Conservation (phyloP, 2,888 invertebrate genomes). For the Mesoligia furuncula region DNA sequence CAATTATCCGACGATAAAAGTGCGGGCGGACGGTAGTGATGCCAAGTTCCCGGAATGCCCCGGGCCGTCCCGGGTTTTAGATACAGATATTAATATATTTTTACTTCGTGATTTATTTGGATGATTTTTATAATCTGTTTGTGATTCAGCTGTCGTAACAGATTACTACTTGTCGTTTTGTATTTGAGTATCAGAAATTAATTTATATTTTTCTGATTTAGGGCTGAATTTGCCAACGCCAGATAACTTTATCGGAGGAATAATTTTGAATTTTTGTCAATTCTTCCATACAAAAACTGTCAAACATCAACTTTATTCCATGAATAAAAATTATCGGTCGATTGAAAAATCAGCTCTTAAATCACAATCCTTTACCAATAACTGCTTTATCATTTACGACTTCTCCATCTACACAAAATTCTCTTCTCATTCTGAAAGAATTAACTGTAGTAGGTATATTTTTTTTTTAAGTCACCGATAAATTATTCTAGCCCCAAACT, state of each 20-base stretch:
- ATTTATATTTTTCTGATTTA: not conserved
- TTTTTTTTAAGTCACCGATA: not conserved
- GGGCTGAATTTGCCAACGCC: too few relatives aligned
- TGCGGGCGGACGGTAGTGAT: constrained; percentile 74
- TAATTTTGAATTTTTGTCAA: too few relatives aligned
- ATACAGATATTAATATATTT: constrained; percentile 58
- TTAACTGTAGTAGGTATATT: not conserved
- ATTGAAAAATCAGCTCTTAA: too few relatives aligned
- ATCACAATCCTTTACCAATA: not conserved
- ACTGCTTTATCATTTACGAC: not conserved
- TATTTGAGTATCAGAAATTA: not conserved
- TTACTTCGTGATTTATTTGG: constrained; percentile 25
- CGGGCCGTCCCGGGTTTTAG: constrained; percentile 56
- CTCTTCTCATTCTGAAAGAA: not conserved
- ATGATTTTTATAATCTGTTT: constrained; percentile 40
- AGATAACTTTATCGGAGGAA: too few relatives aligned
- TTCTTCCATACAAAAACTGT: too few relatives aligned
- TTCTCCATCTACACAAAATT: not conserved
- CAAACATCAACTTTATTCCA: too few relatives aligned
- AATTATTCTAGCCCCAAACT: not conserved
- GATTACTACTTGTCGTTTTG: not conserved
- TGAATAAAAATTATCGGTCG: too few relatives aligned
- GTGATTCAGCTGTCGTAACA: not conserved
- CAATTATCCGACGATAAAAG: constrained; percentile 88
- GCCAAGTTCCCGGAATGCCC: constrained; percentile 64